Percentiles rank a stretch among this genome's conserved stretches.
Conservation (phyloP, 2,113 vertebrate genomes). For the Neodon shergylaensis region DNA sequence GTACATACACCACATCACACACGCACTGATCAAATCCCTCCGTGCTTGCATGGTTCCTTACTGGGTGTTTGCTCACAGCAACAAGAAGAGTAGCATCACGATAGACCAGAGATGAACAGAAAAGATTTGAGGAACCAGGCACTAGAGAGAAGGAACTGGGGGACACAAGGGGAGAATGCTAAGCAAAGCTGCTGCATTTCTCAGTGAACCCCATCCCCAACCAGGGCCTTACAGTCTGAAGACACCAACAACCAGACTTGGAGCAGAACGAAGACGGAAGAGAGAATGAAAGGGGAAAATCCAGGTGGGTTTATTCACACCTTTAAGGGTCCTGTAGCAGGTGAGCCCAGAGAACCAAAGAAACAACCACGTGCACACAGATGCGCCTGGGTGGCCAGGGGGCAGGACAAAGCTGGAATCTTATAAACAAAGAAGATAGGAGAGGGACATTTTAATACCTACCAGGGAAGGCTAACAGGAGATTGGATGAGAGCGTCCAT, state of each 20-base stretch:
- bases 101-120: background rate
- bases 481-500: background rate
- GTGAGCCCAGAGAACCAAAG: background rate
- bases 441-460: background rate
- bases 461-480: background rate
- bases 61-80: background rate
- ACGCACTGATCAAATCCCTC: background rate
- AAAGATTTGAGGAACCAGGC: accelerated
- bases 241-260: background rate
- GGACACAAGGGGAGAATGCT: background rate
- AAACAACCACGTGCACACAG: background rate
- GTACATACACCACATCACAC: background rate
- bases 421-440: background rate
- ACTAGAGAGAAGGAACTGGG: no score
- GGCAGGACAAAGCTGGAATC: background rate
- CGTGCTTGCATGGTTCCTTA: background rate
- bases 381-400: accelerated
- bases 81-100: background rate
- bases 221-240: accelerated
- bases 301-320: background rate
- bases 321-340: background rate
- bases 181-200: background rate
- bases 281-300: no score
- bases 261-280: background rate
- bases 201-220: background rate